These are phyloP conservation scores for Diachasma alloeum DNA, from an alignment of 1,140 invertebrate species.

Conservation along the genomic window DNA sequence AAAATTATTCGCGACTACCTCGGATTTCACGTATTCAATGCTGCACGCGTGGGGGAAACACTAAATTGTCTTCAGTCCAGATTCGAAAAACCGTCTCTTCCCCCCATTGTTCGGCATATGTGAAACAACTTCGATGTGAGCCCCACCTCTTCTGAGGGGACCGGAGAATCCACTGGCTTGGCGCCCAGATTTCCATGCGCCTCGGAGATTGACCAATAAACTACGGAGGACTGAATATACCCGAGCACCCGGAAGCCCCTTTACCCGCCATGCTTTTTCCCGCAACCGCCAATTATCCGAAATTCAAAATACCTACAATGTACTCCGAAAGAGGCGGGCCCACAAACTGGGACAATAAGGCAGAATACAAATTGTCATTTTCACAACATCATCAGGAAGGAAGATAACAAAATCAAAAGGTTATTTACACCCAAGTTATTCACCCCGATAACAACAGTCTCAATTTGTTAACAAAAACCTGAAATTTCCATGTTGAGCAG, in stretches of 20 bases:
- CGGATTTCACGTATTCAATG: conserved; percentile 44
- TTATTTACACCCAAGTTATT: background rate
- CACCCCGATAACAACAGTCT: background rate
- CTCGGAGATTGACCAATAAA: conserved; percentile 52
- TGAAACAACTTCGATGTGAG: background rate
- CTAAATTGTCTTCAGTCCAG: conserved; percentile 39
- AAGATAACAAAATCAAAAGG: too few relatives aligned
- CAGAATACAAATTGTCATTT: background rate
- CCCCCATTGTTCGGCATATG: conserved; percentile 49
- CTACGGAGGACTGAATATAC: conserved; percentile 28
- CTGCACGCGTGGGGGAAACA: background rate
- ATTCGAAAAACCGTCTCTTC: conserved; percentile 19
- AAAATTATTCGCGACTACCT: conserved; percentile 56
- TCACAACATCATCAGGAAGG: too few relatives aligned
- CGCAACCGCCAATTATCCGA: conserved; percentile 42
- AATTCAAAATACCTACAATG: conserved; percentile 48
- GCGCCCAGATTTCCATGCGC: conserved; percentile 44
- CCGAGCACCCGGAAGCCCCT: conserved; percentile 23
- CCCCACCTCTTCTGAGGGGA: background rate
- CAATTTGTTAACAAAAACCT: background rate
- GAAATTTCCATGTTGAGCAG: background rate
- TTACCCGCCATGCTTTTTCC: conserved; percentile 29
- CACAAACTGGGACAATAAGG: background rate
- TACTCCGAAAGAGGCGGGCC: conserved; percentile 19
- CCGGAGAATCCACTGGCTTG: background rate